Conservation (phyloP, 2,888 invertebrate species). For the Eulithis testata region DNA sequence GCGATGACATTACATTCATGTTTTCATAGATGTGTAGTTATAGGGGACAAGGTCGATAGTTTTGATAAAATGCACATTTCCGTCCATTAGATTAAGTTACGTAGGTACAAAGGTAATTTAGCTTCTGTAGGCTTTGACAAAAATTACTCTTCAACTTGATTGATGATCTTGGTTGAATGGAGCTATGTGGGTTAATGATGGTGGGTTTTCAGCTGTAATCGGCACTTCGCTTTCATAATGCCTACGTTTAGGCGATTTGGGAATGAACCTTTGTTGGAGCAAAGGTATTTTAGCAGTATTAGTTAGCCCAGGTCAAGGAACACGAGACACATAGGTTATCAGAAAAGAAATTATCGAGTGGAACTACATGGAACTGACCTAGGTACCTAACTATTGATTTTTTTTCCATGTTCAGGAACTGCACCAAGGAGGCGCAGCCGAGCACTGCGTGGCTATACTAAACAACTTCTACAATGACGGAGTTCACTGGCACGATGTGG, state of each 20-base stretch:
- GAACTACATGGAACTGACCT: no score
- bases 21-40: conserved; percentile 39
- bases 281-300: neutral
- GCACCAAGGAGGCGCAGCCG: conserved; percentile 92
- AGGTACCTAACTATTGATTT: neutral
- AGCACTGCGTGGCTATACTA: conserved; percentile 93
- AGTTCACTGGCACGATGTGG: conserved; percentile 96
- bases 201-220: conserved; percentile 14
- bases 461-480: conserved; percentile 97
- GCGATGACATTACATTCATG: conserved; percentile 42
- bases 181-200: conserved; percentile 29
- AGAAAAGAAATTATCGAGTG: no score
- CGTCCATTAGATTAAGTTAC: conserved; percentile 34
- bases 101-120: conserved; percentile 36
- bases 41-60: conserved; percentile 42
- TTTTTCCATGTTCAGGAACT: conserved; percentile 81
- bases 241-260: neutral
- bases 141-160: conserved; percentile 30
- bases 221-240: conserved; percentile 11
- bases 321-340: no score
- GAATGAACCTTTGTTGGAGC: neutral
- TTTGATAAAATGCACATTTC: conserved; percentile 43
- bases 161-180: conserved; percentile 33
- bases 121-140: conserved; percentile 27
- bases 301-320: no score